Conservation (phyloP, 2,888 invertebrate species). For the Lagria hirta region DNA sequence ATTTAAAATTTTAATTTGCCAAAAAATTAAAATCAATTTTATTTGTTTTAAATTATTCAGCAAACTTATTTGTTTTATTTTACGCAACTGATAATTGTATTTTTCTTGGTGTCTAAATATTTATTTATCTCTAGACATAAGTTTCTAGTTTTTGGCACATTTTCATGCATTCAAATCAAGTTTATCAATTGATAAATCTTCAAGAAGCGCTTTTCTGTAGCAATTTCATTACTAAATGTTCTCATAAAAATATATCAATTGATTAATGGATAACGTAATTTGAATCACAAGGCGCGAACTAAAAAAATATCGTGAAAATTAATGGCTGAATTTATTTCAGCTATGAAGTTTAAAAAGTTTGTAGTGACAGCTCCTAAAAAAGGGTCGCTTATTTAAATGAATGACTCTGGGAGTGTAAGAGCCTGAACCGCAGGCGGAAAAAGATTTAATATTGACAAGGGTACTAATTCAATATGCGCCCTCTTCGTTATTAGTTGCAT, state of each 20-base stretch:
- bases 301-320: constrained; percentile 50
- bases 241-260: constrained; percentile 53
- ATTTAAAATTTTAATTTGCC: too few species aligned
- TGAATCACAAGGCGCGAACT: constrained; percentile 53
- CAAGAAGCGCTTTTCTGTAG: constrained; percentile 22
- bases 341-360: constrained; percentile 43
- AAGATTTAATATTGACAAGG: constrained; percentile 49
- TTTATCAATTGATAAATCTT: constrained; percentile 23
- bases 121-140: too few species aligned
- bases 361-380: constrained; percentile 50
- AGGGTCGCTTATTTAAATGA: constrained; percentile 48
- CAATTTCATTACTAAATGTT: constrained; percentile 52
- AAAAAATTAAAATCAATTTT: too few species aligned
- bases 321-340: constrained; percentile 51
- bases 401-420: constrained; percentile 42
- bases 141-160: constrained; percentile 6
- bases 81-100: too few species aligned
- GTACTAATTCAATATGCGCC: constrained; percentile 48
- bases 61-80: too few species aligned
- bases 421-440: constrained; percentile 46
- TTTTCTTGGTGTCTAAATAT: too few species aligned
- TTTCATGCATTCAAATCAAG: constrained; percentile 19
- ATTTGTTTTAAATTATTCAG: too few species aligned
- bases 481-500: constrained; percentile 48
- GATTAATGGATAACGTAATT: constrained; percentile 54